Conservation (phyloP, 2,797 vertebrate species). For the Vipera latastei region DNA sequence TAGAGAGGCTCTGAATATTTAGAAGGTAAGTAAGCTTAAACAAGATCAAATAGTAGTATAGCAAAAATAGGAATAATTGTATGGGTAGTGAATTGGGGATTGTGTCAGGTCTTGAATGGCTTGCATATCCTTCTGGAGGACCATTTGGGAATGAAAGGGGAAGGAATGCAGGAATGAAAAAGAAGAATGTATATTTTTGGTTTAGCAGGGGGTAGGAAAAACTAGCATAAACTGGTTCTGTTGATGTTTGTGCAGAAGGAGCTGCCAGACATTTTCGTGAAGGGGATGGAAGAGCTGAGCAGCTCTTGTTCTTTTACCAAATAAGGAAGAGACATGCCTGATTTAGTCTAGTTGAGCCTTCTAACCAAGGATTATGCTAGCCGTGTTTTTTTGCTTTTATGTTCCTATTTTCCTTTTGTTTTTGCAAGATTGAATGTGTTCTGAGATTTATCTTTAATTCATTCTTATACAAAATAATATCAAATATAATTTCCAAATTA, state of each 20-base stretch:
- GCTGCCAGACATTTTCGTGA: not conserved
- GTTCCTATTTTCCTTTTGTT: not conserved
- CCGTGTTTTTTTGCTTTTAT: not conserved
- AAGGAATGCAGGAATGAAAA: not conserved
- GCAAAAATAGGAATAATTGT: not conserved
- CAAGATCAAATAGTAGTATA: not conserved
- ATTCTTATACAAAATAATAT: not conserved
- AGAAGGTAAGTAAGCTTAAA: not conserved
- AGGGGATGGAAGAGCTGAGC: not conserved
- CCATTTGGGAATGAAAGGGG: not conserved
- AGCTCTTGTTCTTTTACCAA: not conserved
- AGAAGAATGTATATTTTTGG: not conserved
- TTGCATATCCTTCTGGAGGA: not conserved
- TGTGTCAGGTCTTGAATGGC: not conserved
- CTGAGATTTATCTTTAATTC: not conserved
- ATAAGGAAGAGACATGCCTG: not conserved
- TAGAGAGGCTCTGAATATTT: not conserved
- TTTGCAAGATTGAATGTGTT: not conserved
- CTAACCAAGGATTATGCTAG: not conserved
- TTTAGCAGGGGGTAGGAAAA: not conserved
- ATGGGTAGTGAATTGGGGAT: not conserved
- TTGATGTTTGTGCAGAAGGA: not conserved
- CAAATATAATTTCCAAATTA: not conserved
- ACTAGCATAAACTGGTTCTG: not conserved
- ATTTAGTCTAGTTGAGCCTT: not conserved